Percentiles rank a stretch among this genome's conserved stretches.
Evolutionary conservation across 2,113 vertebrate species (phyloP).

Genomic region (Oxygymnocypris stewartii): DNA sequence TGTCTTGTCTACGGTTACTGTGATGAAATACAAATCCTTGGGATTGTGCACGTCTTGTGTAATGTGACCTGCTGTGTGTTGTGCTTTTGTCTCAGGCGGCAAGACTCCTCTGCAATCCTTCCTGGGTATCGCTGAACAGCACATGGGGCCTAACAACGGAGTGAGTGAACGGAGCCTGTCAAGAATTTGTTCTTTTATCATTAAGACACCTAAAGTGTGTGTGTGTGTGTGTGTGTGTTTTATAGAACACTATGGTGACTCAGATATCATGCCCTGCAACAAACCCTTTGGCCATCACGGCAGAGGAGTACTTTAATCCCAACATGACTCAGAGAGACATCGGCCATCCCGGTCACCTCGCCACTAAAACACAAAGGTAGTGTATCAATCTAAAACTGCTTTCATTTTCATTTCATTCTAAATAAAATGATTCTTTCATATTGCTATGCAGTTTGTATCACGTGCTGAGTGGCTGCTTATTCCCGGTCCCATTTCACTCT

Average conservation of each 20-base stretch:
- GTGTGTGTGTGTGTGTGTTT: background rate
- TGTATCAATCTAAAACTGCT: conserved; percentile 56
- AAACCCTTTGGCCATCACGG: conserved; percentile 90
- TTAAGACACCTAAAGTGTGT: background rate
- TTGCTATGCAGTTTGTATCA: background rate
- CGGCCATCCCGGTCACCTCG: conserved; percentile 92
- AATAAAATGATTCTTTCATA: background rate
- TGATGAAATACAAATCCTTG: conserved; percentile 24
- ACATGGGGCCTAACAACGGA: conserved; percentile 90
- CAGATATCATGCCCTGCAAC: conserved; percentile 87
- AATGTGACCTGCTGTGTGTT: conserved; percentile 34
- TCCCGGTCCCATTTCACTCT: background rate
- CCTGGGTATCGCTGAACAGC: conserved; percentile 95
- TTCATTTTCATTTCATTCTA: background rate
- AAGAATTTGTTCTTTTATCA: background rate
- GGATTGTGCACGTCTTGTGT: background rate
- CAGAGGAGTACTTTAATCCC: conserved; percentile 96
- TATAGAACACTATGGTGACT: conserved; percentile 85
- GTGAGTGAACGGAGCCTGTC: conserved; percentile 72
- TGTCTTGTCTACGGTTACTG: background rate
- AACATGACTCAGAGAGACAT: conserved; percentile 86
- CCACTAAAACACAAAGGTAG: conserved; percentile 96
- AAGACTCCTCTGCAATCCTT: conserved; percentile 97
- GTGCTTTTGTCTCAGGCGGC: conserved; percentile 74
- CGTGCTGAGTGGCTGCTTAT: background rate